Evolutionary conservation across 2,797 vertebrate species (phyloP).

Genomic region (Cacajao melanocephalus): DNA sequence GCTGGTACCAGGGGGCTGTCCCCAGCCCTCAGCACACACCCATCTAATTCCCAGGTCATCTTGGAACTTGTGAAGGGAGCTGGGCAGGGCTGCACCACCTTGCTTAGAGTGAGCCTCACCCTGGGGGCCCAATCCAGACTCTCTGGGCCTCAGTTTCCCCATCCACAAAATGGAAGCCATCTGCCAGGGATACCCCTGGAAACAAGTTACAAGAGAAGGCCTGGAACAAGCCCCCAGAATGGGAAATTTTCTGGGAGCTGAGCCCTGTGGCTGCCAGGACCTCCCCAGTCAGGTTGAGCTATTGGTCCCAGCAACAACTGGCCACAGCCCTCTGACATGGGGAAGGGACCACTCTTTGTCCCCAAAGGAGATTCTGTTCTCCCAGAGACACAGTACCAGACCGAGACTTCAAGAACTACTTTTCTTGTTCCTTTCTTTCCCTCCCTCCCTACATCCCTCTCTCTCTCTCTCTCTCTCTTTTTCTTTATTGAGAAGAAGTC

Average conservation of each 20-base stretch:
- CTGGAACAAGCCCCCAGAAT: background rate
- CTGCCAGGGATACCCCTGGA: background rate
- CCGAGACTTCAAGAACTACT: background rate
- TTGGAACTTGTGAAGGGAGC: background rate
- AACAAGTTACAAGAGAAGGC: background rate
- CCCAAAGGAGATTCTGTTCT: background rate
- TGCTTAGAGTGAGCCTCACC: background rate
- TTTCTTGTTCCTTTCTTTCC: too few relatives aligned
- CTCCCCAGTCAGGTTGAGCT: background rate
- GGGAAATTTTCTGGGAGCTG: background rate
- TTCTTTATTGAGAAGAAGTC: too few relatives aligned
- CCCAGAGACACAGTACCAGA: background rate
- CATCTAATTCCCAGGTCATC: background rate
- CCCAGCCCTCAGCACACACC: background rate
- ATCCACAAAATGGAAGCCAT: background rate
- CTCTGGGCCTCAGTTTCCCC: slow-evolving; percentile 7
- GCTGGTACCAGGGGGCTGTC: background rate
- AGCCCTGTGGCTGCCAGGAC: background rate
- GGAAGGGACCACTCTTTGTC: background rate
- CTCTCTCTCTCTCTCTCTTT: too few relatives aligned
- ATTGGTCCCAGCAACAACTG: background rate
- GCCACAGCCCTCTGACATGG: background rate
- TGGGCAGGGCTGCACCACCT: background rate
- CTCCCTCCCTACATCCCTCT: background rate
- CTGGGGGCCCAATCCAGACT: background rate